Conservation (phyloP, 2,888 invertebrate genomes). For the Chloroclystis v-ata region DNA sequence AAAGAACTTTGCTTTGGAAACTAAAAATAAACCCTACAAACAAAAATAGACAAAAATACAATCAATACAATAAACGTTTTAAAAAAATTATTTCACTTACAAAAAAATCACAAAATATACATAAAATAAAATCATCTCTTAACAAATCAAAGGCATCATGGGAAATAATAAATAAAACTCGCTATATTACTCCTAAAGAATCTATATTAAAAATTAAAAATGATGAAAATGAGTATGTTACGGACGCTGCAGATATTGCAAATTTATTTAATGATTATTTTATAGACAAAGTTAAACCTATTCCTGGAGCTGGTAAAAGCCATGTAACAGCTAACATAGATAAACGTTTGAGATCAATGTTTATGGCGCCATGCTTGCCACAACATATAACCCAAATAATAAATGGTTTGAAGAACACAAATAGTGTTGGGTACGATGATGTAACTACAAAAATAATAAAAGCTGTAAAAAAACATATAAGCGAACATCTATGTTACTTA, state of each 20-base stretch:
- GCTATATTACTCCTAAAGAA: neutral
- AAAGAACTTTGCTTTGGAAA: slow-evolving; percentile 14
- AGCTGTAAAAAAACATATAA: neutral
- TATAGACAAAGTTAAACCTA: slow-evolving; percentile 3
- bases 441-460: slow-evolving; percentile 14
- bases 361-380: neutral
- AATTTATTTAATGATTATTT: slow-evolving; percentile 12
- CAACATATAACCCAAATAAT: slow-evolving; percentile 4
- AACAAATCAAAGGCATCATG: slow-evolving; percentile 4
- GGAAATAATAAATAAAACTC: slow-evolving; percentile 7
- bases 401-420: slow-evolving; percentile 10
- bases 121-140: slow-evolving; percentile 3
- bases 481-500: no score
- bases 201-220: slow-evolving; percentile 4
- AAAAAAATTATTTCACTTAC: slow-evolving; percentile 1
- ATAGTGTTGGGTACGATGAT: slow-evolving; percentile 12
- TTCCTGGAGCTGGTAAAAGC: slow-evolving; percentile 1
- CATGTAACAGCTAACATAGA: neutral
- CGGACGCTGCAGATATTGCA: slow-evolving; percentile 7
- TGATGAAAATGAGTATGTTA: neutral
- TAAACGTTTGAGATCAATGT: neutral
- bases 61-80: neutral
- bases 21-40: slow-evolving; percentile 7
- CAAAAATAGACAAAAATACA: neutral
- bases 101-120: neutral